phyloP scores from a whole-genome alignment of 2,113 vertebrate species.

The Cyrtonyx montezumae region DNA sequence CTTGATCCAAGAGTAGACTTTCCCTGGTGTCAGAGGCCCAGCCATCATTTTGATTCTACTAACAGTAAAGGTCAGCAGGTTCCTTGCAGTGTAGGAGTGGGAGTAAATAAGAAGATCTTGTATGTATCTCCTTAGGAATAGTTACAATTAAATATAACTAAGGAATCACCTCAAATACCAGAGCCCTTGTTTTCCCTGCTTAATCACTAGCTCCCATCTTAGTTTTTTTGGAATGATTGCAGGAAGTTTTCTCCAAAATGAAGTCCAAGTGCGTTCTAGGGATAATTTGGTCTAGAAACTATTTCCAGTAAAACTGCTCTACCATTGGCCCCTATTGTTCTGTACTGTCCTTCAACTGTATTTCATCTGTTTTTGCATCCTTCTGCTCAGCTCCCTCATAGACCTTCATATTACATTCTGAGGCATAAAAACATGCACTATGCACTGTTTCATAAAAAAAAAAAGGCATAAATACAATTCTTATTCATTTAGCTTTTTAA shows the following conservation, averaged over 20 bases:
- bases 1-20: not conserved
- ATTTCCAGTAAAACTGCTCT: not conserved
- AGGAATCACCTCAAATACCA: not conserved
- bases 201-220: not conserved
- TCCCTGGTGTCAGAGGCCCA: not conserved
- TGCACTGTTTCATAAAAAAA: not conserved
- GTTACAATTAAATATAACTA: not conserved
- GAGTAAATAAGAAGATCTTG: not conserved
- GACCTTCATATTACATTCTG: not conserved
- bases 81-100: not conserved
- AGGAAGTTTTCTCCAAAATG: not conserved
- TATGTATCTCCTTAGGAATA: not conserved
- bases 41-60: not conserved
- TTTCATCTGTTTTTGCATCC: not conserved
- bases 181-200: not conserved
- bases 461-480: not conserved
- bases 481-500: not conserved
- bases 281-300: not conserved
- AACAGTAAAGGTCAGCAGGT: not conserved
- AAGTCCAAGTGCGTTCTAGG: not conserved
- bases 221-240: not conserved
- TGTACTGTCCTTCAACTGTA: not conserved
- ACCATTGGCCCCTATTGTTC: not conserved
- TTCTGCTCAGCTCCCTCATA: not conserved
- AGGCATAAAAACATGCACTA: not conserved